These are phyloP conservation scores for Noctua janthe DNA, from an alignment of 2,888 invertebrate genomes.

Conservation along the genomic window DNA sequence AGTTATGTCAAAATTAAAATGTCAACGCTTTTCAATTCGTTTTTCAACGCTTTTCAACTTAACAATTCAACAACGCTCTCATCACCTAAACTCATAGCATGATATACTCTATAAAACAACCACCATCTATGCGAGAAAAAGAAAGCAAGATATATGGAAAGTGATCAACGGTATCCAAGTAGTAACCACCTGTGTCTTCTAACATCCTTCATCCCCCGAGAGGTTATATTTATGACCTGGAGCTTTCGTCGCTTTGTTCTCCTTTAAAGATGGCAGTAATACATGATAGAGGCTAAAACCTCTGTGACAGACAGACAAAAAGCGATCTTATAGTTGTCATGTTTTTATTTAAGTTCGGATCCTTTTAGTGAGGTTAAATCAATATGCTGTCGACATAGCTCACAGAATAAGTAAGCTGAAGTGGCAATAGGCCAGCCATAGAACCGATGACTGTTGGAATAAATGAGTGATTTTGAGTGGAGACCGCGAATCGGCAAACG, in stretches of 20 bases:
- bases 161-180: conserved; percentile 12
- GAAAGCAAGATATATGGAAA: conserved; percentile 26
- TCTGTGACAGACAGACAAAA: background rate
- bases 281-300: background rate
- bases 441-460: no score
- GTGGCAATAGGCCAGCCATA: no score
- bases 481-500: no score
- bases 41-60: no score
- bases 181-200: conserved; percentile 46
- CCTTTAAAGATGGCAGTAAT: background rate
- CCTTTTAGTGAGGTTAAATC: no score
- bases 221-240: conserved; percentile 43
- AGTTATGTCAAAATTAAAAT: no score
- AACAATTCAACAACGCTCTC: no score
- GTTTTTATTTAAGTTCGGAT: no score
- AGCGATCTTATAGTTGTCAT: background rate
- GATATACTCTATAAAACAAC: background rate
- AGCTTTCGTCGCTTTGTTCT: conserved; percentile 26
- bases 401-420: no score
- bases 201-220: conserved; percentile 30
- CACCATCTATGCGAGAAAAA: background rate
- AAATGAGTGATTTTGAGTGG: no score
- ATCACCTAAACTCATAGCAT: background rate
- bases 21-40: no score
- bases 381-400: no score